A percentile compares a stretch with the other conserved stretches of the same genome.
Conservation (phyloP, 2,797 vertebrate genomes). For the Peromyscus nudipes region DNA sequence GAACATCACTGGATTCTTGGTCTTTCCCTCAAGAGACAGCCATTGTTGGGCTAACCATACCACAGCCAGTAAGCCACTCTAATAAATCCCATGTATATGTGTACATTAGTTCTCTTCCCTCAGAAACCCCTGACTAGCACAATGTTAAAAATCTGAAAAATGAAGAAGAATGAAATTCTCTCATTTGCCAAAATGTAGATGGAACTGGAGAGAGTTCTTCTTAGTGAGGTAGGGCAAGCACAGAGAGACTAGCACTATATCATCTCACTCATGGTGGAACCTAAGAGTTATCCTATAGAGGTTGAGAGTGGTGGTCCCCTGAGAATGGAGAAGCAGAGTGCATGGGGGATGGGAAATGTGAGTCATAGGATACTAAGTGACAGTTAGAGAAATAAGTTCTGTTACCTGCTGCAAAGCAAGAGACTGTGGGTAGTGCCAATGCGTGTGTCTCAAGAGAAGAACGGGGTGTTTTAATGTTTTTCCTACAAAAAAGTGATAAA, state of each 20-base stretch:
- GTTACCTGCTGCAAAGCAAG: background rate
- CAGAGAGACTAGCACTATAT: background rate
- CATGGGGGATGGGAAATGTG: background rate
- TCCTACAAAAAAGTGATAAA: background rate
- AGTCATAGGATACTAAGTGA: background rate
- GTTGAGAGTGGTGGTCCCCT: background rate
- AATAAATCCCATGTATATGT: background rate
- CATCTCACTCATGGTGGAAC: background rate
- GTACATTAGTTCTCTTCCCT: background rate
- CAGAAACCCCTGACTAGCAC: background rate
- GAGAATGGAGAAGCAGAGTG: background rate
- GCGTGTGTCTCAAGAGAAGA: background rate
- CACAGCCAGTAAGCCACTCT: no score
- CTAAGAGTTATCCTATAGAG: background rate
- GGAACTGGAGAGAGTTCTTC: background rate
- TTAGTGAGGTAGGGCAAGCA: background rate
- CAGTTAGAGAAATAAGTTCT: background rate
- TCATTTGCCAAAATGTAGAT: background rate
- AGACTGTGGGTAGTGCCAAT: background rate
- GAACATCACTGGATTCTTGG: background rate
- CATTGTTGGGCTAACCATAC: background rate
- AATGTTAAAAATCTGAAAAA: background rate
- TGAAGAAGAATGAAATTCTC: background rate
- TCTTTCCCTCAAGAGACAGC: background rate
- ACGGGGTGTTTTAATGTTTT: background rate